A percentile compares a stretch with the other conserved stretches of the same genome.
These are phyloP conservation scores for Epicampocera succincta DNA, from an alignment of 2,888 invertebrate species.

Conservation along the genomic window DNA sequence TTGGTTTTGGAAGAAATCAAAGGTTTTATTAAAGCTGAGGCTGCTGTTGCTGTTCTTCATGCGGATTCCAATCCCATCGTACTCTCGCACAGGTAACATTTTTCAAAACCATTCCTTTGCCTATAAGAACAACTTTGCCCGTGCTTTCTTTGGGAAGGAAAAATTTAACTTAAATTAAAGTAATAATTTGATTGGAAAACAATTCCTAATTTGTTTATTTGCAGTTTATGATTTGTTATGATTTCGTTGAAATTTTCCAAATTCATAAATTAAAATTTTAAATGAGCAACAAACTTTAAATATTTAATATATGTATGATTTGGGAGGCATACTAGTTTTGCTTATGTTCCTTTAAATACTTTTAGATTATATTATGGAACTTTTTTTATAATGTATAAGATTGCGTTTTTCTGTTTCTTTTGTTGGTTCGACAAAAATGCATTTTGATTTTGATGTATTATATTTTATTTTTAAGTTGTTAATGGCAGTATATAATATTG, in stretches of 20 bases:
- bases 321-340: constrained; percentile 72
- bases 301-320: constrained; percentile 54
- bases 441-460: constrained; percentile 47
- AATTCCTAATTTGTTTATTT: constrained; percentile 40
- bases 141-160: constrained; percentile 82
- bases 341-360: constrained; percentile 52
- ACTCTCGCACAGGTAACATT: constrained; percentile 89
- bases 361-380: constrained; percentile 17
- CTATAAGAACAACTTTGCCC: constrained; percentile 76
- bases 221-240: constrained; percentile 55
- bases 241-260: constrained; percentile 56
- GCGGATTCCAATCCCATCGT: constrained; percentile 93
- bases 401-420: constrained; percentile 43
- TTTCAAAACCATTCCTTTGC: constrained; percentile 47
- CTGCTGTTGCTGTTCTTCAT: constrained; percentile 93
- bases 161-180: constrained; percentile 61
- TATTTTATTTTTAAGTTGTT: constrained; percentile 57
- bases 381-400: constrained; percentile 30
- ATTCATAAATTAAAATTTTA: constrained; percentile 22
- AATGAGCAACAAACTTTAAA: constrained; percentile 22
- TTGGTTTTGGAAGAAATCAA: constrained; percentile 96
- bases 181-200: constrained; percentile 72
- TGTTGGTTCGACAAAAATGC: constrained; percentile 33
- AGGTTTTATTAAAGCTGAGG: constrained; percentile 96
- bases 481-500: constrained; percentile 70